phyloP scores from a whole-genome alignment of 2,797 vertebrate genomes.

The Fistularia tabacaria region DNA sequence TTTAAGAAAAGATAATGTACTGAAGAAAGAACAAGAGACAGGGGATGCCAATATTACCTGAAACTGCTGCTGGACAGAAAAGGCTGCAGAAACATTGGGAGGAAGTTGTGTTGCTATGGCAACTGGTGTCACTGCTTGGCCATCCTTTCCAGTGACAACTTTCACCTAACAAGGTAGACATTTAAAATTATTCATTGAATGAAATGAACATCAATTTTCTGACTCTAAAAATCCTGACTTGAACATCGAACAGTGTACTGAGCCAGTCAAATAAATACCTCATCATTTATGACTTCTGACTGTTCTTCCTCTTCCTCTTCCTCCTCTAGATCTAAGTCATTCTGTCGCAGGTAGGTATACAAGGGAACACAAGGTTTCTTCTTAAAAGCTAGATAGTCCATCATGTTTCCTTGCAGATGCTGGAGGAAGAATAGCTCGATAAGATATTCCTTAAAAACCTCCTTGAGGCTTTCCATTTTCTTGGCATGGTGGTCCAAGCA shows the following conservation, averaged over 20 bases:
- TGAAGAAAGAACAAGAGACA: conserved; percentile 5
- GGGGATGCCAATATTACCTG: conserved; percentile 74
- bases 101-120: conserved; percentile 98
- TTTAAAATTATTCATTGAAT: conserved; percentile 9
- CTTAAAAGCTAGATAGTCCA: conserved; percentile 96
- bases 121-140: conserved; percentile 94
- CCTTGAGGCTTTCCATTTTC: conserved; percentile 89
- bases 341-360: conserved; percentile 92
- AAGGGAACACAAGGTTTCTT: conserved; percentile 93
- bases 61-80: conserved; percentile 87
- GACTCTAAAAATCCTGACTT: background rate
- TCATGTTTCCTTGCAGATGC: conserved; percentile 98
- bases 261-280: conserved; percentile 77
- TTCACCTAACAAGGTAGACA: conserved; percentile 81
- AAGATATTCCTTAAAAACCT: conserved; percentile 91
- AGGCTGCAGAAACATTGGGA: conserved; percentile 94
- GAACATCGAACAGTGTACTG: background rate
- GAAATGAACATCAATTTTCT: background rate
- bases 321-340: conserved; percentile 93
- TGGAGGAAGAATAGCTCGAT: conserved; percentile 97
- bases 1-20: background rate
- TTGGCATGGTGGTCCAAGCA: conserved; percentile 90
- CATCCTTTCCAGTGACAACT: conserved; percentile 95
- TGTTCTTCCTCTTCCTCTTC: conserved; percentile 96
- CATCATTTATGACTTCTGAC: conserved; percentile 97